Evolutionary conservation across 2,797 vertebrate genomes (phyloP).

Genomic region (Nyctalus aviator): DNA sequence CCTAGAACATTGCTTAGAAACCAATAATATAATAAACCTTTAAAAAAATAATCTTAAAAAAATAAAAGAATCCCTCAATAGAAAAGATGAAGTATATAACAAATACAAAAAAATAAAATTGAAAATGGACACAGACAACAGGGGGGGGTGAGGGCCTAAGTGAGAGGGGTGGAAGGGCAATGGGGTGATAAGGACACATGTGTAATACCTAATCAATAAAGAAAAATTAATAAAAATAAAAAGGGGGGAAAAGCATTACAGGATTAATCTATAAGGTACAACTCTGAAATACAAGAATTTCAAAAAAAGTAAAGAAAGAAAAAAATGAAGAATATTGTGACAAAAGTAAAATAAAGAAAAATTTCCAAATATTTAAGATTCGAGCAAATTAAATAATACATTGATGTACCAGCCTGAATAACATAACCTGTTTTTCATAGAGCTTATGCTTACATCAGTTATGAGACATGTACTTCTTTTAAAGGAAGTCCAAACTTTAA

Average conservation of each 20-base stretch:
- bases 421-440: not conserved
- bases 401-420: not conserved
- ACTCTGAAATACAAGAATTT: not conserved
- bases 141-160: no score
- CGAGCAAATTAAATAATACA: not conserved
- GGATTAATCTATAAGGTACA: not conserved
- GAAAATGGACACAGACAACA: not conserved
- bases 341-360: slow-evolving; percentile 12
- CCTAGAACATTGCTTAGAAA: not conserved
- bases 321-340: not conserved
- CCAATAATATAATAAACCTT: not conserved
- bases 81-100: not conserved
- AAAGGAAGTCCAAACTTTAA: not conserved
- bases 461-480: not conserved
- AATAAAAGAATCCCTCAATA: slow-evolving; percentile 9
- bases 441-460: not conserved
- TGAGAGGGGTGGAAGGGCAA: no score
- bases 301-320: not conserved
- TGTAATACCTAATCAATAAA: no score
- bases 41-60: not conserved
- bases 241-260: not conserved
- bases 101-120: not conserved
- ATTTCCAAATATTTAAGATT: not conserved
- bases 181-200: no score
- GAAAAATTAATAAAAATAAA: not conserved